Base-by-base conservation (phyloP, 1,140 invertebrate genomes). In the Ladona fulva region DNA sequence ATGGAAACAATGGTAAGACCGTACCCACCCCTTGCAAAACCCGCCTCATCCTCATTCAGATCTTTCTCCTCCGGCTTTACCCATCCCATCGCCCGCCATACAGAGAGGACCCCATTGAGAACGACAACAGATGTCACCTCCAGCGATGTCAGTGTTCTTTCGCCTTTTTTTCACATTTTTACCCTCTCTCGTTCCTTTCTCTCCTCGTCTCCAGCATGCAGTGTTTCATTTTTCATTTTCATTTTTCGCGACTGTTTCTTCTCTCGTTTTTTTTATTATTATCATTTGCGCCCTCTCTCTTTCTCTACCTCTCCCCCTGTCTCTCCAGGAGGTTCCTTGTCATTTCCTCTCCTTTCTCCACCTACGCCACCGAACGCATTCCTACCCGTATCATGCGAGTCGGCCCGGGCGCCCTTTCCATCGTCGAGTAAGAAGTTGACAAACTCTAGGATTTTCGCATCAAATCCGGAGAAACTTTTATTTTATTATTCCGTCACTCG, bases 221-320 rank as follows among this genome's bases (percentile, higher is more conserved):
- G 52, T 66, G 52, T 66, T 66, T 66, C 52, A 66, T 66, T 66
- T 66, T 66, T 66, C 52, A 66, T 66, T 66, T 66, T 66, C 52
- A 66, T 66, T 66, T 66, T 66, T 66, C 52, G 52, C 52, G 52
- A 66, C 52, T 22, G 52, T 66, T 16, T 66, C 52, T 66, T 66
- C 8, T 66, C 52, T 66, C 10, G 19, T 52, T 52, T 66, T 66
- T 66, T 66, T 66, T 66, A 19, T 66, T 22, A 66, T 19, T 66
- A 66, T 66, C n/a, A 19, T 37, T 37, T 37, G 29, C 29, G 29
- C 29, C 29, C 29, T 8, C 8, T 37, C 8, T 37, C 29, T 8
- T 5, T 6, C n/a, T 22, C 44, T 52, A 52, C 19, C 44, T 52
- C 19, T 52, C n/a, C 44, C 44, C 10, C 44, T 52, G 44, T 19